Evolutionary conservation across 2,113 vertebrate species (phyloP), one percentile per base, ranked within the genome.

Genomic region (Trematomus loennbergii): DNA sequence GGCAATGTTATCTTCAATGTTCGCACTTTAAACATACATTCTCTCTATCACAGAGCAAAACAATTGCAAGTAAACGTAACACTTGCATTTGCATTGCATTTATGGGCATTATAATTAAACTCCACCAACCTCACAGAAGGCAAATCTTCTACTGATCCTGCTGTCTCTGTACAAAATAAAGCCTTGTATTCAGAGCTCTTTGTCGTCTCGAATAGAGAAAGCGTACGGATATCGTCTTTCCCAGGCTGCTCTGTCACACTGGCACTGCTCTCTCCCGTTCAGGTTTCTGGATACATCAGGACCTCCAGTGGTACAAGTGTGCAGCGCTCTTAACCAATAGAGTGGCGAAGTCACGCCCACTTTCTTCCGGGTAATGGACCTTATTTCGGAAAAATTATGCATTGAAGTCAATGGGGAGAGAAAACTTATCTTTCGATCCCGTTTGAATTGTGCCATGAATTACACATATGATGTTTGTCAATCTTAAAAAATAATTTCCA

Each of bases 71-170:
- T 33, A 29, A 18, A n/a, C 15, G 5, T 29, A 22, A 80, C 2
- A 53, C 6, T 18, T 18, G 4, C 11, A 12, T 40, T 40, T 40
- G 36, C 36, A 40, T 40, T 29, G 8, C 36, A 0, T 29, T 29
- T 29, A 4, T 29, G 7, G 9, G 50, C 15, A n/a, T 12, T 36
- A n/a, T 18, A 53, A 6, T 20, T 15, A 80, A 80, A 74, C 6
- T 79, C 46, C 33, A 88, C 89, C 25, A 57, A 93, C 88, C 88
- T 87, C 9, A 52, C 43, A 64, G 11, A 74, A 40, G 2, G 16
- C 16, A 46, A 45, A 49, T 52, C 40, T 17, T 65, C 22, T 25
- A 6, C n/a, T 20, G 22, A 2, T 58, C 0, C 9, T 2, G 12
- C 9, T 29, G 43, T 65, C 11, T 55, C 9, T n/a, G 60, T 53